Evolutionary conservation across 2,888 invertebrate genomes (phyloP).

Genomic region (Syrphus vitripennis): DNA sequence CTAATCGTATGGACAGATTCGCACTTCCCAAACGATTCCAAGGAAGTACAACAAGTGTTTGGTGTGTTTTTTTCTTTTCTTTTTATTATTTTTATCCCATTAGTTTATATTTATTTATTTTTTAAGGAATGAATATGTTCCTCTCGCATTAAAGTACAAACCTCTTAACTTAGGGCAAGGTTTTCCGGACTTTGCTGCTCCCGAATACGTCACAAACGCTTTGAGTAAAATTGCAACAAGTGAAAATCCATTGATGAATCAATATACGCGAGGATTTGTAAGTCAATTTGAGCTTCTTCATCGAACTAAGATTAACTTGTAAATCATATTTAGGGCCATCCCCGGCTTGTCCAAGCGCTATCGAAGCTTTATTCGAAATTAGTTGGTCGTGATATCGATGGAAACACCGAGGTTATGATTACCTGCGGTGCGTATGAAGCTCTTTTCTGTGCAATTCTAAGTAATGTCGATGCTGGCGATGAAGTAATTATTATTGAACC

Average conservation of each 20-base stretch:
- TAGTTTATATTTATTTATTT: not conserved
- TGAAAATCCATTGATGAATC: slow-evolving; percentile 90
- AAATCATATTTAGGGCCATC: slow-evolving; percentile 88
- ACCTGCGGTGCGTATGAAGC: slow-evolving; percentile 98
- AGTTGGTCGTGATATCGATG: slow-evolving; percentile 89
- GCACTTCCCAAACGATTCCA: slow-evolving; percentile 79
- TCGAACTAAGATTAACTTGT: not conserved
- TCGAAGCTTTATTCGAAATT: slow-evolving; percentile 92
- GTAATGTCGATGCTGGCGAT: slow-evolving; percentile 92
- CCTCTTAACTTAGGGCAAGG: slow-evolving; percentile 97
- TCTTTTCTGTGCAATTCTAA: slow-evolving; percentile 91
- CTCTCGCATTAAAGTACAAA: slow-evolving; percentile 90
- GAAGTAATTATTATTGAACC: slow-evolving; percentile 99
- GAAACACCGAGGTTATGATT: slow-evolving; percentile 92
- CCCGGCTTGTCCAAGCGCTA: slow-evolving; percentile 91
- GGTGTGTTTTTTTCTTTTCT: slow-evolving; percentile 72
- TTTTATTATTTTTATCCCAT: not conserved
- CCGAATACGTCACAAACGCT: slow-evolving; percentile 90
- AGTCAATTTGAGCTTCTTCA: slow-evolving; percentile 79
- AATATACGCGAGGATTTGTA: slow-evolving; percentile 97
- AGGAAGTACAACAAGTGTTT: slow-evolving; percentile 80
- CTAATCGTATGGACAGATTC: slow-evolving; percentile 78
- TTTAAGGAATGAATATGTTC: slow-evolving; percentile 94
- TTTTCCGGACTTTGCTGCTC: slow-evolving; percentile 95
- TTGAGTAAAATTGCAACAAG: slow-evolving; percentile 86